These are phyloP conservation scores for Euleptes europaea DNA, from an alignment of 2,113 vertebrate species.

Conservation along the genomic window DNA sequence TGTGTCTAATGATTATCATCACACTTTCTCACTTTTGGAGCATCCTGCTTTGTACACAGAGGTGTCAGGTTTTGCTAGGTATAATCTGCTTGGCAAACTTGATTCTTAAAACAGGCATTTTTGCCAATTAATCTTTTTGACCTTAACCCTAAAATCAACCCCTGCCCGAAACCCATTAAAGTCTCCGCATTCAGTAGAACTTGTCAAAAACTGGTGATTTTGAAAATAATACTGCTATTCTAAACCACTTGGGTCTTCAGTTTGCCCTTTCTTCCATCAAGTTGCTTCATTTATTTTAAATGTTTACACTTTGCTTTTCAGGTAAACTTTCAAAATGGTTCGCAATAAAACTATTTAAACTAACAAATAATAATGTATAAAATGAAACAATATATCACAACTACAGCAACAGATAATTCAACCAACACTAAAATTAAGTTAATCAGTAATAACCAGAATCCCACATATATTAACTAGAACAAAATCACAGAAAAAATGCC, in stretches of 20 bases:
- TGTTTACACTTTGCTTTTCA: no score
- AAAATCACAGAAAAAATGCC: no score
- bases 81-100: not conserved
- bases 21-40: not conserved
- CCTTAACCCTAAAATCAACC: not conserved
- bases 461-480: no score
- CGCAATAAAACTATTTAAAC: no score
- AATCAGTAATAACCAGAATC: no score
- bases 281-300: not conserved
- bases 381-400: no score
- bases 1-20: not conserved
- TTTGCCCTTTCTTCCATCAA: not conserved
- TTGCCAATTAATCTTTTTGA: not conserved
- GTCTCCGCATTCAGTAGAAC: not conserved
- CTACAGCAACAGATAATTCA: no score
- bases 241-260: not conserved
- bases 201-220: not conserved
- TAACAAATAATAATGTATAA: no score
- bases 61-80: no score
- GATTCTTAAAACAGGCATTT: not conserved
- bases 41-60: no score
- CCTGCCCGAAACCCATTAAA: not conserved
- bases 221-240: not conserved
- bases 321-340: no score
- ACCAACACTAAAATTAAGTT: no score